Percentiles rank a stretch among this genome's conserved stretches.
Evolutionary conservation across 2,113 vertebrate genomes (phyloP).

Genomic region (Passerina amoena): DNA sequence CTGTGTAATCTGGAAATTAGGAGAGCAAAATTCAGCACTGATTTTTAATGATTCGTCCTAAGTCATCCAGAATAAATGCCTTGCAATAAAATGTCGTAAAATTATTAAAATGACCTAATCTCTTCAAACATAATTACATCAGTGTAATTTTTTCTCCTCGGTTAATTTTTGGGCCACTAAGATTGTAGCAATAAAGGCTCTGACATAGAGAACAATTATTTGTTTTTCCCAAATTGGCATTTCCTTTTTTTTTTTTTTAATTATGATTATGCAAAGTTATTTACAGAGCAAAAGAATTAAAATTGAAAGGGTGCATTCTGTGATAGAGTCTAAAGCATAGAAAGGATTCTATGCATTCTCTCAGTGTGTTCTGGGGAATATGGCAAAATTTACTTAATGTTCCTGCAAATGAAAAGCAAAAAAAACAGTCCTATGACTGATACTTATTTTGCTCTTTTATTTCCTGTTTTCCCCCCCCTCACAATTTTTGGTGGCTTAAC

Average conservation of each 20-base stretch:
- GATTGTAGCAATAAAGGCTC: neutral
- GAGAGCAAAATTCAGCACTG: neutral
- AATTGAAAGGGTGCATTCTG: neutral
- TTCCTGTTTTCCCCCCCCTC: accelerated
- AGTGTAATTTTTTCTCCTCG: neutral
- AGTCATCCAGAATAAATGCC: conserved; percentile 2
- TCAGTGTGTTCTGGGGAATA: neutral
- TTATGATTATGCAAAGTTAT: neutral
- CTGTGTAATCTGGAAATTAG: neutral
- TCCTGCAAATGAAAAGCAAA: neutral
- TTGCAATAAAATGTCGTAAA: neutral
- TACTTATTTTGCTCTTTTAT: neutral
- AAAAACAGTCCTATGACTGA: accelerated
- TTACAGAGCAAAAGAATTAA: neutral
- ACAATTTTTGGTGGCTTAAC: neutral
- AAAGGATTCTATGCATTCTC: neutral
- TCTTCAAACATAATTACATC: neutral
- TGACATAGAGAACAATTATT: neutral
- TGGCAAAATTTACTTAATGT: neutral
- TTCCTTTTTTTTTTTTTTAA: neutral
- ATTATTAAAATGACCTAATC: neutral
- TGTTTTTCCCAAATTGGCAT: neutral
- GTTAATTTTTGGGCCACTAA: neutral
- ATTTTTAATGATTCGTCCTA: neutral
- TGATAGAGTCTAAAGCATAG: neutral